These are phyloP conservation scores for Etheostoma cragini DNA, from an alignment of 2,113 vertebrate species.

Conservation along the genomic window DNA sequence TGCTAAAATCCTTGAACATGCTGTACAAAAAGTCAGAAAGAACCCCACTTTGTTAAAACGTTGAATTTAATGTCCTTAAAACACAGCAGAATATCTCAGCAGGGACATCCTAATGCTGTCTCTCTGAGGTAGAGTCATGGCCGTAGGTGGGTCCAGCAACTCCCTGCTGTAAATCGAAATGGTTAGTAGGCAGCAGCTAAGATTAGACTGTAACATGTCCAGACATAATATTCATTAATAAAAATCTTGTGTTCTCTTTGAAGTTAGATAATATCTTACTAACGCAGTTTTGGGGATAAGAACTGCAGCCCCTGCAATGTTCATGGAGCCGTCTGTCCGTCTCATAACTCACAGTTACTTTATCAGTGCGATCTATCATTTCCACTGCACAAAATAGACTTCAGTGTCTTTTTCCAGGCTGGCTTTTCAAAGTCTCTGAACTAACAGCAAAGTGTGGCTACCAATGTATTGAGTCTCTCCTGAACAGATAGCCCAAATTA, in stretches of 20 bases:
- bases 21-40: background rate
- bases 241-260: slow-evolving; percentile 61
- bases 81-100: slow-evolving; percentile 5
- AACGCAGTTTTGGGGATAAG: slow-evolving; percentile 59
- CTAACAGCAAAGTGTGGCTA: background rate
- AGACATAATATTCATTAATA: slow-evolving; percentile 76
- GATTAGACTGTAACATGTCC: slow-evolving; percentile 71
- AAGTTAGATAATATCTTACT: slow-evolving; percentile 69
- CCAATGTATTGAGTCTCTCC: background rate
- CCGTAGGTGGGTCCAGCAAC: slow-evolving; percentile 40
- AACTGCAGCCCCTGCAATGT: slow-evolving; percentile 74
- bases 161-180: slow-evolving; percentile 73
- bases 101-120: slow-evolving; percentile 30
- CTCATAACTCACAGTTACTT: slow-evolving; percentile 63
- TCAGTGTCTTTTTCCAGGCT: slow-evolving; percentile 29
- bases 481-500: slow-evolving; percentile 2
- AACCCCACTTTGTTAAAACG: background rate
- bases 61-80: slow-evolving; percentile 3
- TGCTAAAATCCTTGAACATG: background rate
- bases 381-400: slow-evolving; percentile 43
- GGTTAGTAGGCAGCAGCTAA: slow-evolving; percentile 66
- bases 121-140: slow-evolving; percentile 37
- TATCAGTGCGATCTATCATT: slow-evolving; percentile 59
- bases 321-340: slow-evolving; percentile 43
- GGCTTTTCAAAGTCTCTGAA: slow-evolving; percentile 11